These are phyloP conservation scores for Dasypus novemcinctus DNA, from an alignment of 2,113 vertebrate genomes.

Conservation along the genomic window DNA sequence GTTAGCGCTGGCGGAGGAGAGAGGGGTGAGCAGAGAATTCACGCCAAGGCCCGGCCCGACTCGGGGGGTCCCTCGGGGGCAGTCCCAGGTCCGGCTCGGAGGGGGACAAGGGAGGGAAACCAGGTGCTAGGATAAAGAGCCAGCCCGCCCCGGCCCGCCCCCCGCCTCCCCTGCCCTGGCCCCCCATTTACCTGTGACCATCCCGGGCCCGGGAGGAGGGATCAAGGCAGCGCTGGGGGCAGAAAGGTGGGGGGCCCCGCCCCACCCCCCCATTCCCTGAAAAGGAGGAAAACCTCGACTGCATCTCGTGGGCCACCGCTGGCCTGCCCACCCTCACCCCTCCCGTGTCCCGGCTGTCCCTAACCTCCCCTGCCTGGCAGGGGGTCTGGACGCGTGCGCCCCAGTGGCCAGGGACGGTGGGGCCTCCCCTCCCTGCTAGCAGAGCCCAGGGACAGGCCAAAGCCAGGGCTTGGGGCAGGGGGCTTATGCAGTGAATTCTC, in stretches of 20 bases:
- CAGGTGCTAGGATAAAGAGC: slow-evolving; percentile 74
- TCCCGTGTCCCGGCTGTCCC: slow-evolving; percentile 38
- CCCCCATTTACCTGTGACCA: slow-evolving; percentile 78
- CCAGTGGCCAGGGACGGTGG: background rate
- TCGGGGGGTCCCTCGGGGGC: slow-evolving; percentile 68
- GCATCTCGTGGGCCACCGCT: slow-evolving; percentile 74
- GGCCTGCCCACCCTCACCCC: slow-evolving; percentile 69
- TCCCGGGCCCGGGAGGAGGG: slow-evolving; percentile 76
- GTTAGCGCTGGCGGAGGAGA: slow-evolving; percentile 77
- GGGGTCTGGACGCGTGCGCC: background rate
- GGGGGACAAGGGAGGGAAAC: slow-evolving; percentile 75
- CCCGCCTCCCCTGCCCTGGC: slow-evolving; percentile 60
- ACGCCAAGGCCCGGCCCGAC: slow-evolving; percentile 75
- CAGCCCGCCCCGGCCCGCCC: slow-evolving; percentile 63
- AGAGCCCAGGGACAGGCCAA: slow-evolving; percentile 27
- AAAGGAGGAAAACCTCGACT: slow-evolving; percentile 80
- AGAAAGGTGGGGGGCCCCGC: slow-evolving; percentile 78
- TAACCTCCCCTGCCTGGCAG: background rate
- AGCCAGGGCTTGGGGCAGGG: background rate
- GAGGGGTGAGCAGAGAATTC: slow-evolving; percentile 79
- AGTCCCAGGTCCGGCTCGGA: slow-evolving; percentile 75
- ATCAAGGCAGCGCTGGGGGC: slow-evolving; percentile 77
- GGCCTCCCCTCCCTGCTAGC: slow-evolving; percentile 13
- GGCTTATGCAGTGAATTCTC: slow-evolving; percentile 80
- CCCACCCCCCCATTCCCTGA: slow-evolving; percentile 76